Base-by-base conservation (phyloP, 2,888 invertebrate genomes). In the Halocaridina rubra region DNA sequence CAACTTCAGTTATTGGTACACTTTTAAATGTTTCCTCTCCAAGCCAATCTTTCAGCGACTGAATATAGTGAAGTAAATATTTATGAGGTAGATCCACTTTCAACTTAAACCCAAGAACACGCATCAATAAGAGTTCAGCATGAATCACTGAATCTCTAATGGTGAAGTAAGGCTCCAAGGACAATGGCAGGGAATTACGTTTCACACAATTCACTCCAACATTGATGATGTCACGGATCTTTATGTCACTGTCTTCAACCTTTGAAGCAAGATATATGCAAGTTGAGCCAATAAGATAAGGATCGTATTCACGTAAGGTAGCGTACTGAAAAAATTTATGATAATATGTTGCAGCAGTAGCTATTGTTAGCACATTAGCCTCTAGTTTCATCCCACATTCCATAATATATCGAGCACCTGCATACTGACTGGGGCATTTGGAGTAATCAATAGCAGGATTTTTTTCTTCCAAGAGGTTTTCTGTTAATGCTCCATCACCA, bases 201-300 rank as follows among this genome's bases (percentile, higher is more conserved):
- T 98, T 96, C 30, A 98, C 92, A 0, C 96, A 96, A 90, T 95
- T 95, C 89, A 97, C 94, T 13, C 96, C 94, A 32, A 98, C 97
- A 91, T 98, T 98, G 90, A 98, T 96, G 27, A 98, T 95, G 91
- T 98, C 98, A 80, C 98, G 93, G 81, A 98, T 93, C 90, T 96
- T 95, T 0, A 97, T 92, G 7, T 95, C 93, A 90, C 98, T 97
- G 90, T 98, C 97, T 90, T 98, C 96, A 4, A 96, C 95, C 92
- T 98, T 98, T 0, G 97, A 96, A 79, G 97, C 97, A 79, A 98
- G 92, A 90, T 97, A 98, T n/a, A 98, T 91, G 61, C 96, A 95
- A 0, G 98, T 96, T 0, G 96, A 94, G 72, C 96, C 97, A 72
- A 88, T 88, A 33, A 88, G 82, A 32, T 80, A 86, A 8, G 80